Base-by-base conservation (phyloP, 2,888 invertebrate genomes). In the Xestia ashworthii region DNA sequence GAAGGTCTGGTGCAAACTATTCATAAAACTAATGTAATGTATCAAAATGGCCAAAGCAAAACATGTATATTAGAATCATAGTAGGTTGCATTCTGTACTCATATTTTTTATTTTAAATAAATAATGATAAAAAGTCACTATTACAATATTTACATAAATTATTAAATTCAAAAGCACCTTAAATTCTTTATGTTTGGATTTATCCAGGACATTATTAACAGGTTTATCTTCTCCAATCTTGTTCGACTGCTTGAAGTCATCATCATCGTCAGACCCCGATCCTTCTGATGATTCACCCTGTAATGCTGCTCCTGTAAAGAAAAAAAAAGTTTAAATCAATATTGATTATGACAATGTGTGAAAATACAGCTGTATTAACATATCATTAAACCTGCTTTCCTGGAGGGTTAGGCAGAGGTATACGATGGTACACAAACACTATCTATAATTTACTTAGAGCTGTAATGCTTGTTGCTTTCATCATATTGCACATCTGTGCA, bases 151-250 rank as follows among this genome's bases (percentile, higher is more conserved):
- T 32, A 32, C 3, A 41, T 38, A 58, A 14, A 38, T 25, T 25
- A 38, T 8, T 11, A 3, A 48, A 12, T 41, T 41, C 14, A 22
- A 62, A 46, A 53, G 19, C 62, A 96, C 97, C 95, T 97, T 96
- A 84, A 96, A 96, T 82, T 96, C 96, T 68, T 94, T 93, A 70
- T 93, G 92, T 83, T 96, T 95, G 9, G 95, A 94, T 82, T 93
- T 95, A 81, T 95, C 94, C 69, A 97, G 91, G 0, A 96, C 91
- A 88, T 96, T 94, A 80, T 92, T 93, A 68, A 95, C 93, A 73
- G 94, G 95, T 70, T 94, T 90, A 74, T 94, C 95, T 84, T 93
- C 95, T 38, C 94, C 95, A 75, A 95, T 90, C 84, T 96, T 95
- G 83, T 93, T 94, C 22, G 94, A 89, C 69, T 91, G 91, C 86